phyloP scores from a whole-genome alignment of 1,140 invertebrate species.

The Cyclargus thomasi region DNA sequence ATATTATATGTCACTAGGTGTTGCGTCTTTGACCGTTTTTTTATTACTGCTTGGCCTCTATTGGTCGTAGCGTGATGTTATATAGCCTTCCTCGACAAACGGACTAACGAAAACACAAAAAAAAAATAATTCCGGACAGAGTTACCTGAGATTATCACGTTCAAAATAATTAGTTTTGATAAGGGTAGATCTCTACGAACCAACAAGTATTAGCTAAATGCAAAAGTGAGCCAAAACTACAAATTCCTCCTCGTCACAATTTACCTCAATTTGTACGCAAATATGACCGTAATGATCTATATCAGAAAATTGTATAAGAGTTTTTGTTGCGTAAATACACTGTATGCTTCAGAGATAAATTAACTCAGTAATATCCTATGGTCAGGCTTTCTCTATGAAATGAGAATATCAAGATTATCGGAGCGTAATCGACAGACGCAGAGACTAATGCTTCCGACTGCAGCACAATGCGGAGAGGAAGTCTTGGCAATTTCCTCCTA shows the following conservation, averaged over 20 bases:
- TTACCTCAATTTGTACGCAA: neutral
- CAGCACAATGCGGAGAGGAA: slow-evolving; percentile 48
- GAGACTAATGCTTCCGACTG: slow-evolving; percentile 50
- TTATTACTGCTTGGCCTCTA: too few relatives aligned
- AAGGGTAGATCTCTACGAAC: too few relatives aligned
- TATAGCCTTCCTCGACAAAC: too few relatives aligned
- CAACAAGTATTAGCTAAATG: neutral
- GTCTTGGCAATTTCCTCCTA: slow-evolving; percentile 34
- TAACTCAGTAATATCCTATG: slow-evolving; percentile 29
- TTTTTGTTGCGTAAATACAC: slow-evolving; percentile 3
- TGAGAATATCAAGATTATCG: slow-evolving; percentile 48
- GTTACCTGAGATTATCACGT: too few relatives aligned
- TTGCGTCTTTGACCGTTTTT: too few relatives aligned
- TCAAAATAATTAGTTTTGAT: too few relatives aligned
- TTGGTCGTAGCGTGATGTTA: too few relatives aligned
- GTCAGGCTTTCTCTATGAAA: slow-evolving; percentile 56
- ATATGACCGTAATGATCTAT: slow-evolving; percentile 3
- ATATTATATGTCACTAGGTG: too few relatives aligned
- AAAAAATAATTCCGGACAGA: too few relatives aligned
- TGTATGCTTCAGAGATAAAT: slow-evolving; percentile 23
- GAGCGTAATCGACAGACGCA: slow-evolving; percentile 50
- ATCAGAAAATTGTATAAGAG: slow-evolving; percentile 13
- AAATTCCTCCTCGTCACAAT: neutral
- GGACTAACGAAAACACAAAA: too few relatives aligned
- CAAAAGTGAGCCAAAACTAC: neutral